phyloP scores from a whole-genome alignment of 2,797 vertebrate genomes.

The Neoniphon sammara region DNA sequence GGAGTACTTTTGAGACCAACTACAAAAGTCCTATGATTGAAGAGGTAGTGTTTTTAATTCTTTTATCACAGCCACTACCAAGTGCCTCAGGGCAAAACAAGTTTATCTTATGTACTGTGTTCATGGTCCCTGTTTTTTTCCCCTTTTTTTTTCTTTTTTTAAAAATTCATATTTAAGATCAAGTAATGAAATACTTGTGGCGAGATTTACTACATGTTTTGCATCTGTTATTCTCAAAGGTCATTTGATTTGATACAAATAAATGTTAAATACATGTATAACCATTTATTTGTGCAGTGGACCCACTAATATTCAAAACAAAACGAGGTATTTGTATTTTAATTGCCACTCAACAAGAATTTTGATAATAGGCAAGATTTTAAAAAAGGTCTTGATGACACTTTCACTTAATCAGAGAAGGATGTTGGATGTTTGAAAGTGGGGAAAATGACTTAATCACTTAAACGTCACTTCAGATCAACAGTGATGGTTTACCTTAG shows the following conservation, averaged over 20 bases:
- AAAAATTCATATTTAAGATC: constrained; percentile 37
- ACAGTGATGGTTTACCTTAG: constrained; percentile 25
- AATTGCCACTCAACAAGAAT: not conserved
- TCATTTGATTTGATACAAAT: constrained; percentile 13
- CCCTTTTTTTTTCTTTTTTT: not conserved
- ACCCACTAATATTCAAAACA: not conserved
- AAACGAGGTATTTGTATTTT: constrained; percentile 14
- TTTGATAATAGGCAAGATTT: constrained; percentile 1
- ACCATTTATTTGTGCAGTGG: constrained; percentile 24
- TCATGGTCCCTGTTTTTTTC: constrained; percentile 36
- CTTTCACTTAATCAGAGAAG: not conserved
- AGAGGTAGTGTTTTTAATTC: constrained; percentile 65
- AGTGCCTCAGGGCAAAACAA: constrained; percentile 78
- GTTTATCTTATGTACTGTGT: constrained; percentile 68
- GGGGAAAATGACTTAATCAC: constrained; percentile 13
- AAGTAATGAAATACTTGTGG: constrained; percentile 49
- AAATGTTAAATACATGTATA: constrained; percentile 18
- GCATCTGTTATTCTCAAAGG: constrained; percentile 29
- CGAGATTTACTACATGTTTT: constrained; percentile 45
- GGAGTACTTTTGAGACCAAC: constrained; percentile 58
- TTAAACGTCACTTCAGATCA: constrained; percentile 26
- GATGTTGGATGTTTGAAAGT: not conserved
- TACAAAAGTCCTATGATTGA: constrained; percentile 53
- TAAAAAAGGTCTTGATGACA: no score
- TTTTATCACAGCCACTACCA: constrained; percentile 71